Evolutionary conservation across 30 jellyfish, hydroid and myxozoan species (phyloP).

Genomic region (Haliclystus octoradiatus): DNA sequence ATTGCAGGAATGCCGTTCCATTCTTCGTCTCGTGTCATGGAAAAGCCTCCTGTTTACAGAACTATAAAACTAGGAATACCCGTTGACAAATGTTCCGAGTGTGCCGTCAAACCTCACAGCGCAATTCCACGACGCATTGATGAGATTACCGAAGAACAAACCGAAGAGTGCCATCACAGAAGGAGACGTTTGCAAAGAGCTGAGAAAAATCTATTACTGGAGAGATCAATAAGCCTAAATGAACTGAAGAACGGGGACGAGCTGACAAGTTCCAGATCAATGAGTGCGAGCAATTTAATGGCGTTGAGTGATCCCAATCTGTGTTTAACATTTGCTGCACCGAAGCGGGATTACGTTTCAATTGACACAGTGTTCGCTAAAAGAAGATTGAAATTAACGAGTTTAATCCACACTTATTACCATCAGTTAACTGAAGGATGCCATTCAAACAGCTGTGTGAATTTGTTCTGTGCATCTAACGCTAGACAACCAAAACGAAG

Average conservation of each 20-base stretch:
- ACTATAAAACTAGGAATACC: not conserved
- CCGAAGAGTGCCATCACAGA: not conserved
- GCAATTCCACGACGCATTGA: not conserved
- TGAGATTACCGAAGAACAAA: not conserved
- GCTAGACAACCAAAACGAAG: not conserved
- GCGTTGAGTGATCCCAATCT: slow-evolving; percentile 79
- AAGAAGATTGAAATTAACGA: slow-evolving; percentile 55
- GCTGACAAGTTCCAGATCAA: slow-evolving; percentile 9
- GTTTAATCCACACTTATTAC: slow-evolving; percentile 70
- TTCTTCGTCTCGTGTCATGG: not conserved
- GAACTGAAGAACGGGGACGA: not conserved
- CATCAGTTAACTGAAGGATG: slow-evolving; percentile 87
- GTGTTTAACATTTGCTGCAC: slow-evolving; percentile 65
- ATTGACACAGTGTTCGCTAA: slow-evolving; percentile 53
- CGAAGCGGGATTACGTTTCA: slow-evolving; percentile 52
- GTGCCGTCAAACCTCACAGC: not conserved
- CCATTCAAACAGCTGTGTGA: slow-evolving; percentile 25
- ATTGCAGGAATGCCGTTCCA: not conserved
- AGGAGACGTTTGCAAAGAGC: not conserved
- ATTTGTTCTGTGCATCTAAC: slow-evolving; percentile 57
- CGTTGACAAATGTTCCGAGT: not conserved
- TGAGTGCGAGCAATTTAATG: slow-evolving; percentile 82
- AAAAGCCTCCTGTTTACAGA: not conserved
- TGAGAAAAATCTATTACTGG: not conserved
- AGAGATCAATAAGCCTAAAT: not conserved